A percentile compares a stretch with the other conserved stretches of the same genome.
These are phyloP conservation scores for Eupithecia centaureata DNA, from an alignment of 2,888 invertebrate genomes.

Conservation along the genomic window DNA sequence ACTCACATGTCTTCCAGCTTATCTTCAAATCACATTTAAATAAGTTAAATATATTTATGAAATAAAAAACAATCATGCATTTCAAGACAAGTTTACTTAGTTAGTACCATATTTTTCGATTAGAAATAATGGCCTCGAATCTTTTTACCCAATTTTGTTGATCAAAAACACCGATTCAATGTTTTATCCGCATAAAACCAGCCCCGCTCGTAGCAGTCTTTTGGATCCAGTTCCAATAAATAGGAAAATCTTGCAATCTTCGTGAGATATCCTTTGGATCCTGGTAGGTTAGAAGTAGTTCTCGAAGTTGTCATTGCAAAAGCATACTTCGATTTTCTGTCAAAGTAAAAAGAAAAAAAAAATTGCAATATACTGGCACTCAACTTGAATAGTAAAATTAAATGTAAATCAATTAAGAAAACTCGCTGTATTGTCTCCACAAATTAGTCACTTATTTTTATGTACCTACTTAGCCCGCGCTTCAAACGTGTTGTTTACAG, in stretches of 20 bases:
- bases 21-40: too few relatives aligned
- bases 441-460: background rate
- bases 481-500: too few relatives aligned
- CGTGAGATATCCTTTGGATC: slow-evolving; percentile 43
- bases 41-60: too few relatives aligned
- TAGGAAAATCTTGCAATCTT: slow-evolving; percentile 46
- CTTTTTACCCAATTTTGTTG: background rate
- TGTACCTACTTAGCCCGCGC: too few relatives aligned
- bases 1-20: too few relatives aligned
- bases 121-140: background rate
- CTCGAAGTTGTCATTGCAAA: background rate
- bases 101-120: background rate
- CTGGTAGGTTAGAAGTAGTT: slow-evolving; percentile 32
- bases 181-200: slow-evolving; percentile 24
- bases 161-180: slow-evolving; percentile 12
- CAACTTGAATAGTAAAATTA: too few relatives aligned
- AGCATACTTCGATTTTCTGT: background rate
- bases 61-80: too few relatives aligned
- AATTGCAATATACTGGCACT: too few relatives aligned
- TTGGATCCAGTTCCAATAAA: slow-evolving; percentile 46
- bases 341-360: background rate
- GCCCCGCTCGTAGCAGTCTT: slow-evolving; percentile 12
- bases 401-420: background rate
- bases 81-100: background rate
- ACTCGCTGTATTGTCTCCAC: background rate